Percentiles rank a stretch among this genome's conserved stretches.
phyloP scores from a whole-genome alignment of 1,140 invertebrate species.

The Arctopsyche grandis region DNA sequence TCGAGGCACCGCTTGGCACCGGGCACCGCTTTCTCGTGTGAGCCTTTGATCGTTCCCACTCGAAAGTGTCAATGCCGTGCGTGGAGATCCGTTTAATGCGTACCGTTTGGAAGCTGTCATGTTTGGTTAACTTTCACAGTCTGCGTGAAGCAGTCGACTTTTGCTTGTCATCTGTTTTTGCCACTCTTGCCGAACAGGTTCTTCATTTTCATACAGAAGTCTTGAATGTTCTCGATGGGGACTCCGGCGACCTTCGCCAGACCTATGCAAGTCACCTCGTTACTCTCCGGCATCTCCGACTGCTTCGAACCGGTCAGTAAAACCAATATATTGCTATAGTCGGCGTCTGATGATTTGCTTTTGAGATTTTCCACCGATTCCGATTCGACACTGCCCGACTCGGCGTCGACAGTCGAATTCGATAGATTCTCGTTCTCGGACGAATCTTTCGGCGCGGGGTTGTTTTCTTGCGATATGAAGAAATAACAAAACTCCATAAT shows the following conservation, averaged over 20 bases:
- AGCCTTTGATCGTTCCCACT: not conserved
- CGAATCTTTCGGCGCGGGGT: slow-evolving; percentile 56
- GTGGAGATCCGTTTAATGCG: slow-evolving; percentile 23
- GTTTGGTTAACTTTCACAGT: slow-evolving; percentile 30
- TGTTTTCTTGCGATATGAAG: slow-evolving; percentile 56
- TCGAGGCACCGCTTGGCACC: not conserved
- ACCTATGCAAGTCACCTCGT: slow-evolving; percentile 62
- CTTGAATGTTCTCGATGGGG: slow-evolving; percentile 61
- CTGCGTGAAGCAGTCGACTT: slow-evolving; percentile 16
- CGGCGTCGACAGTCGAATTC: slow-evolving; percentile 57
- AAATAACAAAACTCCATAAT: slow-evolving; percentile 66
- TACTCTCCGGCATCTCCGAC: slow-evolving; percentile 58
- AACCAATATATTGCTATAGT: slow-evolving; percentile 54
- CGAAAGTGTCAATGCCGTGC: slow-evolving; percentile 6
- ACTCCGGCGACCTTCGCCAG: slow-evolving; percentile 62
- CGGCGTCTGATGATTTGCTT: slow-evolving; percentile 55
- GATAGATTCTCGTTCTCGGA: slow-evolving; percentile 46
- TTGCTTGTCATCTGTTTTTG: slow-evolving; percentile 63
- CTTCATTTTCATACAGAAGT: slow-evolving; percentile 64
- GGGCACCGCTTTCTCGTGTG: not conserved
- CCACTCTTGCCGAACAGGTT: slow-evolving; percentile 58
- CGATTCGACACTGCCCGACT: slow-evolving; percentile 57
- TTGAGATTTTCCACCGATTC: slow-evolving; percentile 56
- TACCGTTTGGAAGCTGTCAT: slow-evolving; percentile 5
- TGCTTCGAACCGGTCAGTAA: slow-evolving; percentile 61